Conservation (phyloP, 2,888 invertebrate species). For the Dicyrtomina minuta region DNA sequence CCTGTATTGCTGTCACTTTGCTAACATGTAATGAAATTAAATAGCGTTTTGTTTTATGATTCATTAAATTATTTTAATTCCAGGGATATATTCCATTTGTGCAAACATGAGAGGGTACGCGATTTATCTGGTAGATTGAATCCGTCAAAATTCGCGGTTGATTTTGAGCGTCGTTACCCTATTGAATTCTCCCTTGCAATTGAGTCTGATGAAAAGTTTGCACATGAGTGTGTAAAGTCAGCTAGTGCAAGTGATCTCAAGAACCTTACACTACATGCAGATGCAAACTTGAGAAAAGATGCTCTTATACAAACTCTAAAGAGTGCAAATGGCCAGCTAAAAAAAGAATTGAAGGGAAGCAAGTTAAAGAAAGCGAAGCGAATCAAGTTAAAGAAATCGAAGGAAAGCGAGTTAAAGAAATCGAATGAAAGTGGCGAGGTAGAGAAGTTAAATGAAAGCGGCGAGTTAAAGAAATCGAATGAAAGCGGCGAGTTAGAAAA, state of each 20-base stretch:
- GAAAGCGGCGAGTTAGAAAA: neutral
- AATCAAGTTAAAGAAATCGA: neutral
- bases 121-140: too few species aligned
- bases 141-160: conserved; percentile 62
- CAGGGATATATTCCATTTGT: conserved; percentile 18
- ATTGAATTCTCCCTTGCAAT: conserved; percentile 69
- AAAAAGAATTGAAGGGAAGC: neutral
- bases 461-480: neutral
- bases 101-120: conserved; percentile 1
- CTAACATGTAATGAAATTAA: too few species aligned
- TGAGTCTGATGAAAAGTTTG: conserved; percentile 59
- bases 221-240: conserved; percentile 36
- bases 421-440: neutral
- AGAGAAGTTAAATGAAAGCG: neutral
- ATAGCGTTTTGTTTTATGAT: too few species aligned
- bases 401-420: neutral
- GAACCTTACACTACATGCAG: conserved; percentile 72
- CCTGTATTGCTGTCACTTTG: too few species aligned
- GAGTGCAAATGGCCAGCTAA: conserved; percentile 57
- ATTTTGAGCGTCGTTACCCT: conserved; percentile 71
- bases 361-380: neutral
- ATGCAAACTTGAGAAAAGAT: conserved; percentile 65
- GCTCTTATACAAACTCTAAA: conserved; percentile 68
- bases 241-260: conserved; percentile 61
- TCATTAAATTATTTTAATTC: too few species aligned